These are phyloP conservation scores for Adelosebastes latens DNA, from an alignment of 2,797 vertebrate genomes.

Conservation along the genomic window DNA sequence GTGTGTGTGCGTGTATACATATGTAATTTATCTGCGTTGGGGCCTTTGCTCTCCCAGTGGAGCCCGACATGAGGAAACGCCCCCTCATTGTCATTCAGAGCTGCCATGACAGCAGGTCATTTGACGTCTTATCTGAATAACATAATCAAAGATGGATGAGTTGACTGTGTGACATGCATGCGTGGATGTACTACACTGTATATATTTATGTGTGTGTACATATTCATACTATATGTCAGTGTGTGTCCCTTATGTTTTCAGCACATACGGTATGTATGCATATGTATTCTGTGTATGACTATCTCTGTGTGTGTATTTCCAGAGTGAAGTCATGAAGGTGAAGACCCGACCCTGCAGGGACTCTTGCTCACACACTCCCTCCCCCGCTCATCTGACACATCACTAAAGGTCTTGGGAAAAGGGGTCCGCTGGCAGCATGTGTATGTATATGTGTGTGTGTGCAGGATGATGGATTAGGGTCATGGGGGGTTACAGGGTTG, in stretches of 20 bases:
- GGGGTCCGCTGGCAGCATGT: background rate
- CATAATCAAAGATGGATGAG: slow-evolving; percentile 49
- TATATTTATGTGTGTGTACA: background rate
- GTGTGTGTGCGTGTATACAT: background rate
- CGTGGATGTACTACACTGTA: background rate
- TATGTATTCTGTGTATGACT: slow-evolving; percentile 3
- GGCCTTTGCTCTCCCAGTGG: slow-evolving; percentile 36
- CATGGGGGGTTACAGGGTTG: slow-evolving; percentile 73
- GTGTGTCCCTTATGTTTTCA: background rate
- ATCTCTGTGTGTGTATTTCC: slow-evolving; percentile 9
- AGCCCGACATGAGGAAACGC: slow-evolving; percentile 8
- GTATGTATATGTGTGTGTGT: background rate
- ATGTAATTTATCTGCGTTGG: slow-evolving; percentile 37
- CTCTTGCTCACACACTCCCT: slow-evolving; percentile 4
- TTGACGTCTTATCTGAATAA: slow-evolving; percentile 59
- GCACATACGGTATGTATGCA: background rate
- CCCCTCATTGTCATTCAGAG: slow-evolving; percentile 61
- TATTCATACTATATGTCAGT: background rate
- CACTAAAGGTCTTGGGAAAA: slow-evolving; percentile 28
- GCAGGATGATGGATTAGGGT: slow-evolving; percentile 82
- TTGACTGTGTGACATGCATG: background rate
- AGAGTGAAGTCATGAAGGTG: slow-evolving; percentile 19
- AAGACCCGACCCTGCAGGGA: slow-evolving; percentile 36
- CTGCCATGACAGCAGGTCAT: slow-evolving; percentile 45
- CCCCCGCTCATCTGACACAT: slow-evolving; percentile 13